phyloP scores from a whole-genome alignment of 2,888 invertebrate species.

The Trimorus sp. region DNA sequence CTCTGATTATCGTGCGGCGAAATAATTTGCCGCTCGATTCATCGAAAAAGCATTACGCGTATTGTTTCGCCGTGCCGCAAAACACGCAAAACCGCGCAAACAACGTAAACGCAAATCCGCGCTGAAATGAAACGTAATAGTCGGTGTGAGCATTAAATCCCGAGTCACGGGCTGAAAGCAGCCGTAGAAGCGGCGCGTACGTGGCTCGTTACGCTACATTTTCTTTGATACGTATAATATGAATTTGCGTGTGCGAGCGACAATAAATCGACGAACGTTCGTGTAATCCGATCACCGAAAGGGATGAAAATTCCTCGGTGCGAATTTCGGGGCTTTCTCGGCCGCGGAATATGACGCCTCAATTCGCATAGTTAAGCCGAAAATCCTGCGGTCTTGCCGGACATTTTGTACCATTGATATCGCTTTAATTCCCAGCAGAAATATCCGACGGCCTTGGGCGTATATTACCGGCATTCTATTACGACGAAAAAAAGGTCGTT shows the following conservation, averaged over 20 bases:
- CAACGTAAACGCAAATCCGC: conserved; percentile 45
- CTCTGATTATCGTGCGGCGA: background rate
- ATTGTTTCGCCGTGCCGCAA: conserved; percentile 31
- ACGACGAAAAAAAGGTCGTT: too few species aligned
- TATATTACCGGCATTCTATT: too few species aligned
- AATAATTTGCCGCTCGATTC: conserved; percentile 12
- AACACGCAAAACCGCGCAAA: conserved; percentile 38
- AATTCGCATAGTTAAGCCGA: conserved; percentile 64
- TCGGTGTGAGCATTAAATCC: conserved; percentile 58
- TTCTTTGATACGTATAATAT: conserved; percentile 61
- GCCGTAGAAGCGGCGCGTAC: conserved; percentile 56
- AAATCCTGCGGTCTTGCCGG: conserved; percentile 66
- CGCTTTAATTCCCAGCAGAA: conserved; percentile 74
- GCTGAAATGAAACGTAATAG: conserved; percentile 51
- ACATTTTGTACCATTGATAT: conserved; percentile 78
- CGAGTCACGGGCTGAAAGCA: conserved; percentile 52
- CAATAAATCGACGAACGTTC: conserved; percentile 63
- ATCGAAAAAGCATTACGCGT: conserved; percentile 18
- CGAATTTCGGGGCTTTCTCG: conserved; percentile 66
- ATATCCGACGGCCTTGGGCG: too few species aligned
- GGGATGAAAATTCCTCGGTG: conserved; percentile 67
- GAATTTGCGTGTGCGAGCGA: conserved; percentile 61
- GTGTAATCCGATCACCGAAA: conserved; percentile 66
- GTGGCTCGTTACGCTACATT: conserved; percentile 61
- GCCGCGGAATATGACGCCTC: conserved; percentile 65